These are phyloP conservation scores for Limnephilus marmoratus DNA, from an alignment of 2,888 invertebrate genomes.

Conservation along the genomic window DNA sequence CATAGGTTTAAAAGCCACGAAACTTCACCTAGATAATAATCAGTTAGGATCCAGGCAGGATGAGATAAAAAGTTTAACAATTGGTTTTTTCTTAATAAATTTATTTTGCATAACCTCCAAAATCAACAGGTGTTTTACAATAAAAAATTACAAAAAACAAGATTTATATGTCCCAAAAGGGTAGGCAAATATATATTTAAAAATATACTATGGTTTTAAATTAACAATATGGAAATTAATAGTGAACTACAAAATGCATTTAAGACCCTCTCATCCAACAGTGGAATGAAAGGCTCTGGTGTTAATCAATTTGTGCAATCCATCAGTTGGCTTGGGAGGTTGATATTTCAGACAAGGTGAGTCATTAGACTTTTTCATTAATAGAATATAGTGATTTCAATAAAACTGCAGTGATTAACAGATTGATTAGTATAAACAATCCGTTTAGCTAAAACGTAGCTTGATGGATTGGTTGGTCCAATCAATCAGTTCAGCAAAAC, in stretches of 20 bases:
- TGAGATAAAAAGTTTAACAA: not conserved
- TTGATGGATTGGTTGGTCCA: not conserved
- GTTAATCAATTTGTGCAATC: not conserved
- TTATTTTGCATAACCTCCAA: constrained; percentile 25
- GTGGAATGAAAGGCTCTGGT: not conserved
- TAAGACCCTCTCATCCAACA: not conserved
- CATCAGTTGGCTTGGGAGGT: not conserved
- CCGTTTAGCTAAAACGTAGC: not conserved
- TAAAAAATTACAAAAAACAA: not conserved
- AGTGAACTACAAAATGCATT: not conserved
- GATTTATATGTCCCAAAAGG: not conserved
- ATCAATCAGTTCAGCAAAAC: not conserved
- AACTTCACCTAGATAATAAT: too few relatives aligned
- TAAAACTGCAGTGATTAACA: not conserved
- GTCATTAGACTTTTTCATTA: not conserved
- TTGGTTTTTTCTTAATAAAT: constrained; percentile 5
- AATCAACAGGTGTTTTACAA: not conserved
- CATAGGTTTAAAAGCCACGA: not conserved
- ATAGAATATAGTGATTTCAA: not conserved
- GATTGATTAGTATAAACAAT: not conserved
- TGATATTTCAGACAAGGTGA: not conserved
- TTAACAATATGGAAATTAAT: not conserved
- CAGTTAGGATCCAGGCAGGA: too few relatives aligned
- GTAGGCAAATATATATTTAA: not conserved
- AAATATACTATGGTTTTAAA: not conserved